A percentile compares a stretch with the other conserved stretches of the same genome.
phyloP scores from a whole-genome alignment of 2,113 vertebrate species.

The Zonotrichia leucophrys region DNA sequence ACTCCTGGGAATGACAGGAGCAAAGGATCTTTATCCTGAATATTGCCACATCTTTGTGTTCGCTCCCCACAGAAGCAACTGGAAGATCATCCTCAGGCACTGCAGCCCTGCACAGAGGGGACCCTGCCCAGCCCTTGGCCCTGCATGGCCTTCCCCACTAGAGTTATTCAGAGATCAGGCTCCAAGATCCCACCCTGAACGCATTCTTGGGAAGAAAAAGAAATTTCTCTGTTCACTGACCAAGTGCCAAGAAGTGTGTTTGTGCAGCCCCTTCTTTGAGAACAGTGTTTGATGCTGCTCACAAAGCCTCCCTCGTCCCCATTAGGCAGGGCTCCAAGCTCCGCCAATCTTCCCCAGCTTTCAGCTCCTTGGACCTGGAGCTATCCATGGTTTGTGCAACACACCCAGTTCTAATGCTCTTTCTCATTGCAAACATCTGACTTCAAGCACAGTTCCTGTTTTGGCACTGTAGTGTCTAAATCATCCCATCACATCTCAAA shows the following conservation, averaged over 20 bases:
- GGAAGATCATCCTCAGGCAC: not conserved
- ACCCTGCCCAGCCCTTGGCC: not conserved
- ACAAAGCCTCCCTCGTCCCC: not conserved
- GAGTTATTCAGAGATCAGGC: not conserved
- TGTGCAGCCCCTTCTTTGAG: not conserved
- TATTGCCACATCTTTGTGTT: not conserved
- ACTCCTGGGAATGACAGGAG: not conserved
- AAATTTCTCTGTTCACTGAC: not conserved
- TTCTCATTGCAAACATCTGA: not conserved
- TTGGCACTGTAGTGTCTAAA: not conserved
- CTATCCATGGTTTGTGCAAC: slow-evolving; percentile 29
- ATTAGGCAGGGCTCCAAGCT: not conserved
- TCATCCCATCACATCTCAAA: not conserved
- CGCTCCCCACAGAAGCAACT: not conserved
- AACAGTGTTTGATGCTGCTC: not conserved
- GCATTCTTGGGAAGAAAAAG: not conserved
- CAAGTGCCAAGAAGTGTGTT: not conserved
- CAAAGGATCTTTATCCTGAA: not conserved
- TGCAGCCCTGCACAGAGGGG: not conserved
- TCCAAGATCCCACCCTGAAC: not conserved
- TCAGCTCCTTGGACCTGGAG: not conserved
- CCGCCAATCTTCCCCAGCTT: not conserved
- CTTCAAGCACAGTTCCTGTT: not conserved
- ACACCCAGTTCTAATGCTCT: not conserved
- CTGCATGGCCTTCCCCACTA: not conserved